These are phyloP conservation scores for Parazoanthus darwini DNA, from an alignment of 92 coral and sea anemone genomes.

Conservation along the genomic window DNA sequence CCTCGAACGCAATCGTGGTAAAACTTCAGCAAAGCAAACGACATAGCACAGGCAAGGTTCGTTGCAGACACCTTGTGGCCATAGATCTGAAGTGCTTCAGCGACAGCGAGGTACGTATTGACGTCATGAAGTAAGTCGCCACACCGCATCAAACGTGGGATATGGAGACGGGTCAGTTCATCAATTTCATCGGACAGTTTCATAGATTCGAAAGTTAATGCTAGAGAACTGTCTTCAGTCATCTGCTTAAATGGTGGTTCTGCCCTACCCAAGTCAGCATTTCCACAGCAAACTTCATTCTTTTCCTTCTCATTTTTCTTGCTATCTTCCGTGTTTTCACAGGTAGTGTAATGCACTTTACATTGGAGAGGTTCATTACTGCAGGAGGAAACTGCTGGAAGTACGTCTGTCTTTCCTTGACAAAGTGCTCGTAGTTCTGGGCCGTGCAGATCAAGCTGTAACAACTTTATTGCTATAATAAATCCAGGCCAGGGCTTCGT, in stretches of 20 bases:
- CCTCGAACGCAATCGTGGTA: not conserved
- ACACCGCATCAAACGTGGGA: not conserved
- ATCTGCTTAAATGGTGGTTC: not conserved
- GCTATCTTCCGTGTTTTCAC: not conserved
- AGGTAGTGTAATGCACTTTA: not conserved
- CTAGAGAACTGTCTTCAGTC: not conserved
- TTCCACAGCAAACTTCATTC: not conserved
- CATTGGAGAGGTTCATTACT: not conserved
- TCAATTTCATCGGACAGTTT: not conserved
- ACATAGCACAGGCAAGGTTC: not conserved
- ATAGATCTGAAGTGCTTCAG: not conserved
- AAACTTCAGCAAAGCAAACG: slow-evolving; percentile 7
- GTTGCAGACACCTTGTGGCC: not conserved
- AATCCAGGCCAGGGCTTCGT: slow-evolving; percentile 2
- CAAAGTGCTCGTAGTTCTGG: slow-evolving; percentile 3
- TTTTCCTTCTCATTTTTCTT: not conserved
- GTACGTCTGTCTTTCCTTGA: not conserved
- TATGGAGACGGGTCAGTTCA: not conserved
- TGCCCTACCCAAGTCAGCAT: not conserved
- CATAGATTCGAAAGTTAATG: not conserved
- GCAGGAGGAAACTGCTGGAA: not conserved
- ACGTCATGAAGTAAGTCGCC: slow-evolving; percentile 1
- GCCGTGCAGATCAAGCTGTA: slow-evolving; percentile 5
- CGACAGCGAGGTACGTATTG: slow-evolving; percentile 5
- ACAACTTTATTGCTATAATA: not conserved